Percentiles rank a stretch among this genome's conserved stretches.
Conservation (phyloP, 2,888 invertebrate genomes). For the Plagodis pulveraria region DNA sequence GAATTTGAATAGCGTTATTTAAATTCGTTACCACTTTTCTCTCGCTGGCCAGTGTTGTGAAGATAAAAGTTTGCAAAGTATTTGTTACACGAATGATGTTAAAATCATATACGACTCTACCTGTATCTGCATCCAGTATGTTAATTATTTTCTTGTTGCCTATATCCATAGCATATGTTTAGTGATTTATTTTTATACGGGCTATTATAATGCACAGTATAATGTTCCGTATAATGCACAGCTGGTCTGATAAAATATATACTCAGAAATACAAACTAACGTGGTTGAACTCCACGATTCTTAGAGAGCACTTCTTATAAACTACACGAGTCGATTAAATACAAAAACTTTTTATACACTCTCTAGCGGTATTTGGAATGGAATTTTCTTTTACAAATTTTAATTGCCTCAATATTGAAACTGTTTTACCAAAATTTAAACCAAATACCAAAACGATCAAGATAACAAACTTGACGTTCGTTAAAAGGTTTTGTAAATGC, state of each 20-base stretch:
- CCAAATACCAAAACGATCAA: constrained; percentile 24
- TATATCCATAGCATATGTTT: no score
- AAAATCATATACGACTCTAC: no score
- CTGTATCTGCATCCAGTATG: no score
- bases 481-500: constrained; percentile 38
- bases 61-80: neutral
- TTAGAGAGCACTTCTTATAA: neutral
- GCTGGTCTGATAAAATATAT: no score
- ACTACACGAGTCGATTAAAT: constrained; percentile 2
- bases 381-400: constrained; percentile 10
- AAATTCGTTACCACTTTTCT: neutral
- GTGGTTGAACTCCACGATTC: neutral
- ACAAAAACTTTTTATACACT: neutral
- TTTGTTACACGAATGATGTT: neutral
- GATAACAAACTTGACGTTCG: constrained; percentile 34
- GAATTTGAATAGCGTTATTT: neutral
- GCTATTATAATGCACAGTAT: no score
- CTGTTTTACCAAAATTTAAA: constrained; percentile 11
- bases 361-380: neutral
- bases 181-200: no score
- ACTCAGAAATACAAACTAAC: no score
- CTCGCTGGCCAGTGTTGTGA: neutral
- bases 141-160: no score
- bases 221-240: no score
- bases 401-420: constrained; percentile 3